A percentile compares a stretch with the other conserved stretches of the same genome.
Evolutionary conservation across 1,140 invertebrate species (phyloP).

Genomic region (Nixonia krombeini): DNA sequence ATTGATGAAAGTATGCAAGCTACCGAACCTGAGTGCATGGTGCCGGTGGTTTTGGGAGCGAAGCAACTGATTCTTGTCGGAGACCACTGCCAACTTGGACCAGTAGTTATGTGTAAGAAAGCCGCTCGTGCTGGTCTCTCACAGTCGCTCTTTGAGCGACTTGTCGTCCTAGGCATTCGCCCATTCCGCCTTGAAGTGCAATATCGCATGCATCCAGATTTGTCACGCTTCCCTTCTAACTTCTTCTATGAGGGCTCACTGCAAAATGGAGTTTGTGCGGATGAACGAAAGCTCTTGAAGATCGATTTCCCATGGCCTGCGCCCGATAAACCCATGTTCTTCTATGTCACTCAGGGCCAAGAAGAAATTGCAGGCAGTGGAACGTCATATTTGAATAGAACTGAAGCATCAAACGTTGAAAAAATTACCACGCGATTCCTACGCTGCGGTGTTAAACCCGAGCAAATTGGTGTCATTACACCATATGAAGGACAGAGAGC

Average conservation of each 20-base stretch:
- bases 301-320: conserved; percentile 99
- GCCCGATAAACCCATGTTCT: conserved; percentile 98
- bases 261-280: conserved; percentile 98
- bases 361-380: conserved; percentile 99
- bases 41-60: conserved; percentile 97
- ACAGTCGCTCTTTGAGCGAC: conserved; percentile 96
- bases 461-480: conserved; percentile 99
- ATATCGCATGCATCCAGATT: conserved; percentile 98
- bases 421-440: conserved; percentile 96
- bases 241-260: conserved; percentile 99
- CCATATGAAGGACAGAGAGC: conserved; percentile 99
- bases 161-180: conserved; percentile 96
- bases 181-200: conserved; percentile 98
- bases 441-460: conserved; percentile 94
- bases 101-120: conserved; percentile 99
- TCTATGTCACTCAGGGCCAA: conserved; percentile 97
- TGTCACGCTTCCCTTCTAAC: conserved; percentile 98
- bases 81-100: conserved; percentile 98
- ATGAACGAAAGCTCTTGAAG: conserved; percentile 89
- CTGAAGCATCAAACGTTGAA: conserved; percentile 98
- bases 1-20: conserved; percentile 99
- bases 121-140: conserved; percentile 96
- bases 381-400: conserved; percentile 98
- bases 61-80: conserved; percentile 96
- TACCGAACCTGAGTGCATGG: conserved; percentile 99